Evolutionary conservation across 2,888 invertebrate genomes (phyloP).

Genomic region (Mesorhabditis sp.): DNA sequence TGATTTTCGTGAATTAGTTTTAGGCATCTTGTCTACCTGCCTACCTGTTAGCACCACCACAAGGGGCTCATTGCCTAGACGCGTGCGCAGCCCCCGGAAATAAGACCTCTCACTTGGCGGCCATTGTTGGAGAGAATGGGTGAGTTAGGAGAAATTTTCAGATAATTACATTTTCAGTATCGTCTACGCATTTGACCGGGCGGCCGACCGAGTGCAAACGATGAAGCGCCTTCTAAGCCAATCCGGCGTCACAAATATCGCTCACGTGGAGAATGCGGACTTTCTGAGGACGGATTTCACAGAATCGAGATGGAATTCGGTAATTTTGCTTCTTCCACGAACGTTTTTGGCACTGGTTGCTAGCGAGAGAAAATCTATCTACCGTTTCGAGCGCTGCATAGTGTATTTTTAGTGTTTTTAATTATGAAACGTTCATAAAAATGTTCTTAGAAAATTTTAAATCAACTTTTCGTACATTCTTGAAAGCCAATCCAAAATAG

Average conservation of each 20-base stretch:
- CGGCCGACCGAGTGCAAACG: constrained; percentile 68
- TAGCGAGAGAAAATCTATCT: not conserved
- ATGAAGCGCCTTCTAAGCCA: constrained; percentile 69
- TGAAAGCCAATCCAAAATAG: too few species aligned
- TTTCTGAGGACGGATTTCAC: constrained; percentile 69
- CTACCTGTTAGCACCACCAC: constrained; percentile 72
- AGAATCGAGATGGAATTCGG: constrained; percentile 58
- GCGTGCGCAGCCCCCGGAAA: constrained; percentile 97
- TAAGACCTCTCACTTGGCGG: constrained; percentile 86
- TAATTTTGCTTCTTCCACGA: constrained; percentile 7
- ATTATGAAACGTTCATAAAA: constrained; percentile 4
- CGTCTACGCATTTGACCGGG: constrained; percentile 79
- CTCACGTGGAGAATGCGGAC: constrained; percentile 71
- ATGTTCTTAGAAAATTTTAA: constrained; percentile 7
- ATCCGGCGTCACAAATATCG: constrained; percentile 70
- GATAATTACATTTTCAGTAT: constrained; percentile 45
- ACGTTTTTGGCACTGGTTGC: not conserved
- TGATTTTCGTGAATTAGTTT: constrained; percentile 9
- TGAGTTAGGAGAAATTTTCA: constrained; percentile 33
- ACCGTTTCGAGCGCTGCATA: not conserved
- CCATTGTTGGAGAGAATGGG: constrained; percentile 75
- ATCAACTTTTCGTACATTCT: not conserved
- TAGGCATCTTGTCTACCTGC: constrained; percentile 88
- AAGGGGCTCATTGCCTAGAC: constrained; percentile 77
- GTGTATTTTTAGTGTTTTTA: constrained; percentile 8